Conservation (phyloP, 2,888 invertebrate genomes). For the Lamproptera curius region DNA sequence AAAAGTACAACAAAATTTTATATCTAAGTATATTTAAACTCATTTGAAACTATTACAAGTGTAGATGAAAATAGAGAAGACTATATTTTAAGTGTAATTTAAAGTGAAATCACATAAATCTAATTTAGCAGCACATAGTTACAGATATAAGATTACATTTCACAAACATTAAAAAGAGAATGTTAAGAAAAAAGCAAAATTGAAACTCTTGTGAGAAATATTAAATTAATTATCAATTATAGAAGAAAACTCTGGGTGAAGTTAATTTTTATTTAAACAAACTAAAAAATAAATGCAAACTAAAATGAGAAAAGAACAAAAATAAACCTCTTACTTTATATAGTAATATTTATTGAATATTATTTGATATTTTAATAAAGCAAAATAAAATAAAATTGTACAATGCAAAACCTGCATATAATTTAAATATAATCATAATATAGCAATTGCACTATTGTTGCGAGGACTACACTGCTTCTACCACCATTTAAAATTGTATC, state of each 20-base stretch:
- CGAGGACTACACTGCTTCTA: slow-evolving; percentile 74
- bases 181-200: slow-evolving; percentile 17
- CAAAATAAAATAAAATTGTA: slow-evolving; percentile 76
- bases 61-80: slow-evolving; percentile 65
- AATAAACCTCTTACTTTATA: slow-evolving; percentile 66
- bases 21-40: slow-evolving; percentile 55
- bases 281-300: slow-evolving; percentile 52
- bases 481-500: slow-evolving; percentile 53
- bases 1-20: slow-evolving; percentile 70
- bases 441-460: slow-evolving; percentile 76
- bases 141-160: slow-evolving; percentile 13
- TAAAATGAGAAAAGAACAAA: slow-evolving; percentile 53
- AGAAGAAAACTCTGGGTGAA: slow-evolving; percentile 25
- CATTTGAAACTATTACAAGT: slow-evolving; percentile 58
- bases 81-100: slow-evolving; percentile 42
- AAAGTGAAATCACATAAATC: slow-evolving; percentile 47
- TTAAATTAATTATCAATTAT: slow-evolving; percentile 6
- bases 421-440: slow-evolving; percentile 61
- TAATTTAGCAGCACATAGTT: slow-evolving; percentile 43
- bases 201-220: neutral
- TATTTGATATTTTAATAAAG: slow-evolving; percentile 69
- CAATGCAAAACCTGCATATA: slow-evolving; percentile 73
- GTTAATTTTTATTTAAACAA: slow-evolving; percentile 35
- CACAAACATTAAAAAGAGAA: slow-evolving; percentile 15
- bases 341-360: slow-evolving; percentile 74